These are phyloP conservation scores for Plectrocnemia conspersa DNA, from an alignment of 1,140 invertebrate species.

Conservation along the genomic window DNA sequence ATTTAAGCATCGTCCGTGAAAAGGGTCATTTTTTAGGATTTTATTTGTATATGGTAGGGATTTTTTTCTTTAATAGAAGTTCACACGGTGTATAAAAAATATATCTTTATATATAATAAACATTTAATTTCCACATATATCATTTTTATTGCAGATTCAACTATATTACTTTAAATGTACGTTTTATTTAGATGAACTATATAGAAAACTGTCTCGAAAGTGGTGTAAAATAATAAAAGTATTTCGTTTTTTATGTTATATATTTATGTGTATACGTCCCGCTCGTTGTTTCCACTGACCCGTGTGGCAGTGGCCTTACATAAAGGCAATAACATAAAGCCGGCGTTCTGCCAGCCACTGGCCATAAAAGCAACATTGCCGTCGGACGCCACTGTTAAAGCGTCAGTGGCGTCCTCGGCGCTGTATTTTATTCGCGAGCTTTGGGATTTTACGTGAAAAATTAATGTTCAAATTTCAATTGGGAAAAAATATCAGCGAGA, in stretches of 20 bases:
- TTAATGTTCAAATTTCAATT: no score
- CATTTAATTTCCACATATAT: no score
- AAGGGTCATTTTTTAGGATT: background rate
- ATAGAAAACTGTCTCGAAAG: no score
- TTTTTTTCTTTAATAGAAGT: constrained; percentile 5
- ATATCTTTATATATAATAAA: background rate
- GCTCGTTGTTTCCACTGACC: no score
- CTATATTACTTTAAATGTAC: no score
- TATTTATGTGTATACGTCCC: no score
- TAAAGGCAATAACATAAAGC: constrained; percentile 3
- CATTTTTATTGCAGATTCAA: no score
- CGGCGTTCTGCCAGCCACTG: constrained; percentile 17
- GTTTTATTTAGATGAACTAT: no score
- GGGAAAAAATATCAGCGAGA: no score
- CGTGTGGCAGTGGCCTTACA: constrained; percentile 1
- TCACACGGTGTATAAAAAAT: background rate
- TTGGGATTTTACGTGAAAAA: no score
- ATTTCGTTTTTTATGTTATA: no score
- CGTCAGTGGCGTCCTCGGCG: background rate
- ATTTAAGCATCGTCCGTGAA: background rate
- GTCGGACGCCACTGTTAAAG: constrained; percentile 11
- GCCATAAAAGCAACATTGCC: constrained; percentile 18
- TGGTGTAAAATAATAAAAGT: no score
- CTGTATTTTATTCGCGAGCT: constrained; percentile 15
- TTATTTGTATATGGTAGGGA: background rate